These are phyloP conservation scores for Seladonia tumulorum DNA, from an alignment of 2,888 invertebrate genomes.

Conservation along the genomic window DNA sequence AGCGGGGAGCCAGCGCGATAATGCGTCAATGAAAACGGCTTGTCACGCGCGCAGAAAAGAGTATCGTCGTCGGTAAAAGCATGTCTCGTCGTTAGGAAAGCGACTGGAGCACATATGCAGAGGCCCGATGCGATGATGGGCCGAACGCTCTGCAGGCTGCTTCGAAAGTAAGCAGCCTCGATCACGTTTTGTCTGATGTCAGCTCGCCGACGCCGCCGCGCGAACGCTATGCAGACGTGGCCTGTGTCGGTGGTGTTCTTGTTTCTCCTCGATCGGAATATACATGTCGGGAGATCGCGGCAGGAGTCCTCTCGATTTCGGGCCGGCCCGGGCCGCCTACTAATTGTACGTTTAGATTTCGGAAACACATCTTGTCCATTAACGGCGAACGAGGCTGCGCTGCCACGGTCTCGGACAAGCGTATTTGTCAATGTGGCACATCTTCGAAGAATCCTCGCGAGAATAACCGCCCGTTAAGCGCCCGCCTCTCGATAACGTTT, in stretches of 20 bases:
- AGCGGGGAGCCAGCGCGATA: not conserved
- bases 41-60: slow-evolving; percentile 65
- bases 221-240: slow-evolving; percentile 47
- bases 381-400: slow-evolving; percentile 55
- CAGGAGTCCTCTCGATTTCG: slow-evolving; percentile 11
- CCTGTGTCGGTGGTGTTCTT: slow-evolving; percentile 39
- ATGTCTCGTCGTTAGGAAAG: slow-evolving; percentile 69
- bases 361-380: slow-evolving; percentile 54
- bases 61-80: slow-evolving; percentile 63
- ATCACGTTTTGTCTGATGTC: slow-evolving; percentile 74
- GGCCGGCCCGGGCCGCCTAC: not conserved
- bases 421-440: slow-evolving; percentile 58
- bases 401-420: slow-evolving; percentile 35
- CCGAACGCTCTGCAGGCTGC: slow-evolving; percentile 53
- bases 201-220: slow-evolving; percentile 33
- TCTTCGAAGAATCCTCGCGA: slow-evolving; percentile 56
- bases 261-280: not conserved
- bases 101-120: slow-evolving; percentile 59
- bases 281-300: not conserved
- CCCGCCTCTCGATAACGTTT: slow-evolving; percentile 52
- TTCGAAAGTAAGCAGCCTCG: slow-evolving; percentile 80
- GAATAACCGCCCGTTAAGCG: slow-evolving; percentile 52
- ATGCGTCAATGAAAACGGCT: slow-evolving; percentile 63
- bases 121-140: slow-evolving; percentile 33
- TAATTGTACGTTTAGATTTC: slow-evolving; percentile 35